Conservation (phyloP, 2,888 invertebrate species). For the Eilema griseolum region DNA sequence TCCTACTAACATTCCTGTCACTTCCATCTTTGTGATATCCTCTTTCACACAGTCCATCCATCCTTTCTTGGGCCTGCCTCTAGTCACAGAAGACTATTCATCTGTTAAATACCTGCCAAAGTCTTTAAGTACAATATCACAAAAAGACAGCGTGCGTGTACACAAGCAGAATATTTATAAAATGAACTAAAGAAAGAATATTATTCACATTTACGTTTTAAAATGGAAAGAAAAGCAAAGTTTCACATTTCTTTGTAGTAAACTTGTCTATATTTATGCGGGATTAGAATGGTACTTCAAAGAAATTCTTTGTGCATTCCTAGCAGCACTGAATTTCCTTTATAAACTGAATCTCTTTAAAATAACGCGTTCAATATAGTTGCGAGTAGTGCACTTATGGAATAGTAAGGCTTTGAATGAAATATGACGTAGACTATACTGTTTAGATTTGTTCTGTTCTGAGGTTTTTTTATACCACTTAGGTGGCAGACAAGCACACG, state of each 20-base stretch:
- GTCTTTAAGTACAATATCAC: background rate
- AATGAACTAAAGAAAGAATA: background rate
- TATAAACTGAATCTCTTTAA: conserved; percentile 7
- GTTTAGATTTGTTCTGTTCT: too few relatives aligned
- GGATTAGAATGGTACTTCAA: conserved; percentile 12
- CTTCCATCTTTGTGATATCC: too few relatives aligned
- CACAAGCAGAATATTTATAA: background rate
- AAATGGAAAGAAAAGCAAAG: conserved; percentile 6
- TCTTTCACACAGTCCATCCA: too few relatives aligned
- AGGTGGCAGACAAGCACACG: too few relatives aligned
- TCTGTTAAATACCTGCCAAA: background rate
- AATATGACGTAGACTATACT: background rate
- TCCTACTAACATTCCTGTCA: too few relatives aligned
- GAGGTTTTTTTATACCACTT: too few relatives aligned
- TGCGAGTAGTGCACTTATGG: background rate
- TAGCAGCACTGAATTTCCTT: conserved; percentile 4
- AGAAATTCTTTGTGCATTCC: conserved; percentile 13
- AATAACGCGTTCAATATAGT: background rate
- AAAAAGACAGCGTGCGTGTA: background rate
- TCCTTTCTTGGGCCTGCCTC: too few relatives aligned
- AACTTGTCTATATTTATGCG: conserved; percentile 19
- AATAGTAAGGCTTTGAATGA: background rate
- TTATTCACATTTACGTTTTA: background rate
- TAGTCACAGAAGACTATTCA: too few relatives aligned
- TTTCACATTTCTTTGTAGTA: conserved; percentile 8